Base-by-base conservation (phyloP, 2,888 invertebrate species). In the Macrophya alboannulata region DNA sequence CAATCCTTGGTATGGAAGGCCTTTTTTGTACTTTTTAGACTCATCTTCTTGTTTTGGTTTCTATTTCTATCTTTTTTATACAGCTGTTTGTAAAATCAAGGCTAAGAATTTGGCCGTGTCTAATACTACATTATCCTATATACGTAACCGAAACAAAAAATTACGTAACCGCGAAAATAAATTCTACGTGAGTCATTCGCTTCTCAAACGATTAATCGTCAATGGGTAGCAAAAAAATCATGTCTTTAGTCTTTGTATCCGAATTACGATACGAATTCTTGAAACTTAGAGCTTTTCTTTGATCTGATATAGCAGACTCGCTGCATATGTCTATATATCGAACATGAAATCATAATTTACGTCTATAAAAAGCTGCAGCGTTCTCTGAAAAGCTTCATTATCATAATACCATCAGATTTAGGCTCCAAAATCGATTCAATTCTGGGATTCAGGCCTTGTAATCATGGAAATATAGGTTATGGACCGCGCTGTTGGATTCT, bases 41-140 rank as follows among this genome's bases (percentile, higher is more conserved):
- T 1, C n/a, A n/a, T 55, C n/a, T 55, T 1, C n/a, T 8, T n/a
- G n/a, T n/a, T 55, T 55, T 55, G 2, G 17, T n/a, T 55, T 8
- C n/a, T 55, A n/a, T n/a, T 55, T 8, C 8, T 55, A n/a, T 55
- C 9, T 43, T 43, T 55, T 55, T n/a, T 8, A 55, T 55, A 55
- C 55, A 55, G 1, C 55, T 8, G 55, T 55, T n/a, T n/a, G 55
- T 55, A n/a, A n/a, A 55, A 55, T 55, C 55, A 55, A 55, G 55
- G n/a, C 55, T 6, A 55, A 55, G n/a, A 55, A 55, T 55, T 55
- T 55, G 55, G n/a, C 55, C 55, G n/a, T 55, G n/a, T n/a, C 55
- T 55, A 55, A 55, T n/a, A 55, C 62, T n/a, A 55, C 62, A 4
- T 25, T 62, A 62, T 3, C 48, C 48, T 4, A 9, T 48, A 48